Conservation (phyloP, 1,140 invertebrate genomes). For the Aphelinus atriplicis region DNA sequence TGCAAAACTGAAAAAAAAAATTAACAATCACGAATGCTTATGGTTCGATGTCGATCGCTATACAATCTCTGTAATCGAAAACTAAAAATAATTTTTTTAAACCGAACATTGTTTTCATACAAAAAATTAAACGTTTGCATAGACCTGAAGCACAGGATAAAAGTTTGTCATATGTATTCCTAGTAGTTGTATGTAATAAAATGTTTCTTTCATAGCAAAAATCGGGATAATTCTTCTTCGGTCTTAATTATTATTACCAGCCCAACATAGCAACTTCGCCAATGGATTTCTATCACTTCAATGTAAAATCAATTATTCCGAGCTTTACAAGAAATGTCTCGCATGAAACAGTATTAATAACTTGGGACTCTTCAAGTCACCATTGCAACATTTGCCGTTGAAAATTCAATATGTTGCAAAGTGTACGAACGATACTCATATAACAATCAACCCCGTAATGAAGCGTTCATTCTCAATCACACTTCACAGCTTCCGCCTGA, state of each 20-base stretch:
- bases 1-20: slow-evolving; percentile 18
- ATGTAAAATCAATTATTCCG: too few species aligned
- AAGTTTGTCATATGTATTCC: slow-evolving; percentile 47
- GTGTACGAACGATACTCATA: too few species aligned
- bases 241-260: too few species aligned
- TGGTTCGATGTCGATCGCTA: slow-evolving; percentile 5
- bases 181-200: slow-evolving; percentile 61
- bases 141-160: slow-evolving; percentile 9
- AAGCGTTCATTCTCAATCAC: too few species aligned
- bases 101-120: slow-evolving; percentile 17
- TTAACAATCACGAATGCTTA: slow-evolving; percentile 17
- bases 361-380: too few species aligned
- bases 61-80: background rate
- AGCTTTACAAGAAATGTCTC: too few species aligned
- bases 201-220: slow-evolving; percentile 51
- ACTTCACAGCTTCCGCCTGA: background rate
- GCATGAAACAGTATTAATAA: too few species aligned
- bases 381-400: background rate
- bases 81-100: too few species aligned
- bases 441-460: too few species aligned
- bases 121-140: slow-evolving; percentile 24
- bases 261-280: too few species aligned
- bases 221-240: slow-evolving; percentile 12
- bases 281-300: too few species aligned
- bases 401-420: too few species aligned